These are phyloP conservation scores for Leptinotarsa lineolata DNA, from an alignment of 1,140 invertebrate species.

Conservation along the genomic window DNA sequence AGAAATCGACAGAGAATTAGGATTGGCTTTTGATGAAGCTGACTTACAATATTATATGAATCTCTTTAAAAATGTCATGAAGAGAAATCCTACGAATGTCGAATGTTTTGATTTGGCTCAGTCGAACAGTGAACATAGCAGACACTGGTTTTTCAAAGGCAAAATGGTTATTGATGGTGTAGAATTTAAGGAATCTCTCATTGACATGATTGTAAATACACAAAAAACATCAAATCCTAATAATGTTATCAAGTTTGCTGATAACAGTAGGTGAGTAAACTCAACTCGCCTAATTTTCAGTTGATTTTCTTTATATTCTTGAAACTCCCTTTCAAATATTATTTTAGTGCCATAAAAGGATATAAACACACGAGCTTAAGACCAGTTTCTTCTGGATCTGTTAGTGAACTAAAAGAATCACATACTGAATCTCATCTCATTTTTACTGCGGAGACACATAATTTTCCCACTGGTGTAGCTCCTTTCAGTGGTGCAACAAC, in stretches of 20 bases:
- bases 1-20: conserved; percentile 81
- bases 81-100: conserved; percentile 94
- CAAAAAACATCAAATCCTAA: conserved; percentile 86
- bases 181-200: conserved; percentile 78
- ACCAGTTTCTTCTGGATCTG: conserved; percentile 63
- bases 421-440: conserved; percentile 83
- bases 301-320: conserved; percentile 17
- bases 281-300: background rate
- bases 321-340: background rate
- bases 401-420: conserved; percentile 68
- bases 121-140: conserved; percentile 93
- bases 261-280: conserved; percentile 84
- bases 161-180: conserved; percentile 83
- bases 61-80: conserved; percentile 78
- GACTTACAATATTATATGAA: conserved; percentile 86
- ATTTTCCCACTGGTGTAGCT: conserved; percentile 95
- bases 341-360: conserved; percentile 85
- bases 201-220: conserved; percentile 92
- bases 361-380: conserved; percentile 70
- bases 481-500: conserved; percentile 96
- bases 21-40: conserved; percentile 87
- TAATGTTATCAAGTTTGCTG: conserved; percentile 96
- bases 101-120: conserved; percentile 99
- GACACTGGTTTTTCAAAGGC: conserved; percentile 94
- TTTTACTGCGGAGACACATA: conserved; percentile 98